Conservation (phyloP, 2,797 vertebrate species). For the Neosilurus hyrtlii region DNA sequence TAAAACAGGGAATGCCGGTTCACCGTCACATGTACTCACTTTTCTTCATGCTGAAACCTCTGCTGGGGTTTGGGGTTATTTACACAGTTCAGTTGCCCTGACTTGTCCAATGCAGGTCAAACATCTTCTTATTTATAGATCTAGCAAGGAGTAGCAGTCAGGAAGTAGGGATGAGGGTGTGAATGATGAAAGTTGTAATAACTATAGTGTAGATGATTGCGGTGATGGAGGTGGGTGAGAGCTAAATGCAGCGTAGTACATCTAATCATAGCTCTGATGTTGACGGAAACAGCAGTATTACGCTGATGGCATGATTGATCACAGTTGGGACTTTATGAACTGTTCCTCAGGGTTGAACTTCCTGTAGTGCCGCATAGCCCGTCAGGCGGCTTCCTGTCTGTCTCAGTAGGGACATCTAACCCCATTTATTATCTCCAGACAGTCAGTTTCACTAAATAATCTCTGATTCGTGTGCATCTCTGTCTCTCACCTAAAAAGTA, state of each 20-base stretch:
- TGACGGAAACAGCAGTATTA: constrained; percentile 30
- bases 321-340: constrained; percentile 85
- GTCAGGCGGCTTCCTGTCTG: constrained; percentile 83
- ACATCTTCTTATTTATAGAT: constrained; percentile 75
- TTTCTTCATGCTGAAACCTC: constrained; percentile 72
- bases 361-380: constrained; percentile 77
- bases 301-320: constrained; percentile 76
- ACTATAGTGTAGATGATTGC: not conserved
- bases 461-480: constrained; percentile 57
- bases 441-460: constrained; percentile 64
- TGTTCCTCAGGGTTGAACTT: constrained; percentile 86
- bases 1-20: constrained; percentile 76
- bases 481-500: constrained; percentile 49
- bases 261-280: constrained; percentile 6
- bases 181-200: constrained; percentile 35
- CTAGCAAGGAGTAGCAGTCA: constrained; percentile 67
- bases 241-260: not conserved
- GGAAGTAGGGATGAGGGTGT: constrained; percentile 12
- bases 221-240: constrained; percentile 23
- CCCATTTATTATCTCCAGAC: constrained; percentile 75
- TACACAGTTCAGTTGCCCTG: constrained; percentile 76
- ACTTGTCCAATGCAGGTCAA: constrained; percentile 75
- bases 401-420: constrained; percentile 72
- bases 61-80: constrained; percentile 58
- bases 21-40: constrained; percentile 73